Evolutionary conservation across 1,140 invertebrate species (phyloP).

Genomic region (Homalodisca vitripennis): DNA sequence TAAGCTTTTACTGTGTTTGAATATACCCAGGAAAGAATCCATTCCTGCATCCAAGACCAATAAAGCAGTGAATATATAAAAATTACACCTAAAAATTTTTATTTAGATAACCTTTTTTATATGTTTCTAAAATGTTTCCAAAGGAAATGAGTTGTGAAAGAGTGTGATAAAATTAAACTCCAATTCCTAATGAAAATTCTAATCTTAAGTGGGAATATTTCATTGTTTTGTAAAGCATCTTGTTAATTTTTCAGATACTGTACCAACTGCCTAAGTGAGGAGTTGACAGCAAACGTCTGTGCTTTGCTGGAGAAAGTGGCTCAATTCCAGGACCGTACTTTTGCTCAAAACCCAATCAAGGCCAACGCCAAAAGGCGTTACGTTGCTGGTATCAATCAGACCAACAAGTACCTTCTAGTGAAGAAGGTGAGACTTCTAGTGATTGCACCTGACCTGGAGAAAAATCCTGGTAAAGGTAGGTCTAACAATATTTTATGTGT

Average conservation of each 20-base stretch:
- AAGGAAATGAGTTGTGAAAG: too few species aligned
- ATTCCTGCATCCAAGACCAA: too few species aligned
- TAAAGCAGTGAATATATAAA: too few species aligned
- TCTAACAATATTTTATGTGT: too few species aligned
- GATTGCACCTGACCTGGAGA: conserved; percentile 56
- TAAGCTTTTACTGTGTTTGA: too few species aligned
- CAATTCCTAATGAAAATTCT: too few species aligned
- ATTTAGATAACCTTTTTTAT: too few species aligned
- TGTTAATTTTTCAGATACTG: conserved; percentile 23
- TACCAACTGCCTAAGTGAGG: conserved; percentile 7
- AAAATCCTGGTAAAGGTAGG: conserved; percentile 17
- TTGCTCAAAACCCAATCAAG: conserved; percentile 59
- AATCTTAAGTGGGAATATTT: too few species aligned
- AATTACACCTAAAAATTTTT: too few species aligned
- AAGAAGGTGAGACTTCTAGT: conserved; percentile 59
- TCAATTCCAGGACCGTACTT: conserved; percentile 58
- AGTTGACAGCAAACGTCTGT: conserved; percentile 3
- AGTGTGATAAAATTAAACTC: too few species aligned
- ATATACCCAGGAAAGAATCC: too few species aligned
- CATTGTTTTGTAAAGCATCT: neutral
- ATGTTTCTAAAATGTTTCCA: too few species aligned
- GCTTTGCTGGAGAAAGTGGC: conserved; percentile 48
- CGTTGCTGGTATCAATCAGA: conserved; percentile 59
- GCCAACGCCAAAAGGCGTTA: conserved; percentile 54
- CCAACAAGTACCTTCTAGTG: conserved; percentile 54